Conservation (phyloP, 2,888 invertebrate species). For the Thera britannica region DNA sequence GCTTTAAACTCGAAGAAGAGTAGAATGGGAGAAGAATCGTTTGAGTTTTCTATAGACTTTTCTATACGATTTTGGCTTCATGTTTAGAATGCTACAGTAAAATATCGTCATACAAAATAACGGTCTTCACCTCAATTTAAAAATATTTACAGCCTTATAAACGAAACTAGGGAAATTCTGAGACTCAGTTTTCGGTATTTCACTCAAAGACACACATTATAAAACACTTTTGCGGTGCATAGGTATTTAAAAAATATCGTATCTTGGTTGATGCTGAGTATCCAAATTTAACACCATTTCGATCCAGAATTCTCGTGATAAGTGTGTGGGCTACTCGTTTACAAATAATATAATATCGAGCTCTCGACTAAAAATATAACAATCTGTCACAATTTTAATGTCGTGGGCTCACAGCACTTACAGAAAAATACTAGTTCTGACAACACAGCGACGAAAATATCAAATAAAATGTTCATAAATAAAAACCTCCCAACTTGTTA, state of each 20-base stretch:
- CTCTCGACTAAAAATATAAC: not conserved
- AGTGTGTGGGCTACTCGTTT: no score
- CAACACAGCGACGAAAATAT: not conserved
- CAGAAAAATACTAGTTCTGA: not conserved
- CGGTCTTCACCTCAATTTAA: no score
- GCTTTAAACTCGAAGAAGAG: not conserved
- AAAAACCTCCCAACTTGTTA: slow-evolving; percentile 21
- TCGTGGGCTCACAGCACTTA: not conserved
- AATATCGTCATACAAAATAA: not conserved
- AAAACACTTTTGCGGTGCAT: no score
- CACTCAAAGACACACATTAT: no score
- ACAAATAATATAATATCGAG: no score
- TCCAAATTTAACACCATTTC: no score
- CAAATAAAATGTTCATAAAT: slow-evolving; percentile 3
- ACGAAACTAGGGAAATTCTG: no score
- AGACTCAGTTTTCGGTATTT: no score
- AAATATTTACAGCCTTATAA: no score
- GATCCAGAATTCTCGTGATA: no score
- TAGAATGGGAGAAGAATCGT: not conserved
- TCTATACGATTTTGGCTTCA: not conserved
- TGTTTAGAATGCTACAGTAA: not conserved
- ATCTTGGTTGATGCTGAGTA: no score
- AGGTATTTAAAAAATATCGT: no score
- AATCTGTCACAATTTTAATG: not conserved
- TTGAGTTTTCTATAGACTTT: not conserved